A percentile compares a stretch with the other conserved stretches of the same genome.
These are phyloP conservation scores for Otus sunia DNA, from an alignment of 2,113 vertebrate species.

Conservation along the genomic window DNA sequence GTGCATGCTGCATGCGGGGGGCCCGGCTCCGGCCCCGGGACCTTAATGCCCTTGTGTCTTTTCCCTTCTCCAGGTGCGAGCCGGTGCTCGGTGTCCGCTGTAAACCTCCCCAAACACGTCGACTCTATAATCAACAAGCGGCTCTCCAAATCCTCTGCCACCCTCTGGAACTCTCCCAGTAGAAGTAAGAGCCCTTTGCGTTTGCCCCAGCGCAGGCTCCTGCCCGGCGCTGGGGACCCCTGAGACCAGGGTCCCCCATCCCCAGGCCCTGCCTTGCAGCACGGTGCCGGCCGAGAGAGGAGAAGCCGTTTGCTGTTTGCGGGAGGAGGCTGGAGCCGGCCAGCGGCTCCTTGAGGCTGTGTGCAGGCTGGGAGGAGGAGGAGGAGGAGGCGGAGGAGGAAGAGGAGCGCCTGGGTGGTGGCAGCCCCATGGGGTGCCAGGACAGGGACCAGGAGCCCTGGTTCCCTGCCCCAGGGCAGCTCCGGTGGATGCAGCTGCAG, in stretches of 20 bases:
- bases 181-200: conserved; percentile 92
- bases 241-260: not conserved
- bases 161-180: conserved; percentile 98
- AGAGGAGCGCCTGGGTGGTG: not conserved
- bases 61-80: conserved; percentile 92
- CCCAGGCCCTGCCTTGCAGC: conserved; percentile 27
- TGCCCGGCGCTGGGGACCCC: conserved; percentile 24
- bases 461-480: not conserved
- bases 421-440: not conserved
- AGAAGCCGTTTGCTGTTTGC: conserved; percentile 39
- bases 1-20: conserved; percentile 65
- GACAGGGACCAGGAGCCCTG: not conserved
- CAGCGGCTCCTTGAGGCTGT: not conserved
- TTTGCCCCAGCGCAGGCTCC: conserved; percentile 62
- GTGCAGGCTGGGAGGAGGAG: not conserved
- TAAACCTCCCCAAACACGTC: conserved; percentile 99
- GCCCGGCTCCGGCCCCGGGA: conserved; percentile 7
- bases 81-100: conserved; percentile 96
- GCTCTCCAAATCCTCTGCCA: conserved; percentile 99
- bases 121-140: conserved; percentile 99
- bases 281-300: conserved; percentile 37
- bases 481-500: not conserved
- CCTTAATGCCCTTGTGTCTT: conserved; percentile 80
- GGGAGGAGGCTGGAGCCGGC: conserved; percentile 28
- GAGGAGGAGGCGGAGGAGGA: not conserved